Evolutionary conservation across 2,888 invertebrate species (phyloP), one percentile per base, ranked within the genome.

Genomic region (Drosophila formosana): DNA sequence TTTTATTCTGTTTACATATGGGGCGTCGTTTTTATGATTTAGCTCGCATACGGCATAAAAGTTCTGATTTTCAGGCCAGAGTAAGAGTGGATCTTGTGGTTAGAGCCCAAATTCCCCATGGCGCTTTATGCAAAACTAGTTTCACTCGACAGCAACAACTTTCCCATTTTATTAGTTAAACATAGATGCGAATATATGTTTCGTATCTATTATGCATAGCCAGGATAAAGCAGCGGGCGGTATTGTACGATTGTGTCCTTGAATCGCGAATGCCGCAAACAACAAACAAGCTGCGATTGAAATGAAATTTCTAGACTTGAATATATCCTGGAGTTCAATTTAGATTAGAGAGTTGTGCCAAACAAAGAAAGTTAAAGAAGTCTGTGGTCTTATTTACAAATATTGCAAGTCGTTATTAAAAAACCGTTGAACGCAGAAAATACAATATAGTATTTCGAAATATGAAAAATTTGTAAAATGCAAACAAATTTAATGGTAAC

Each of bases 1-100:
- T 56, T 57, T 65, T 66, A 75, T 60, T 13, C 8, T 32, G 37
- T 53, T 55, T 75, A 63, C 75, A 75, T 53, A 46, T 72, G 75
- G 25, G 9, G 34, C 67, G 72, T 60, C 61, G 43, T 68, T 64
- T 66, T 68, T 62, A 72, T 65, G 53, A 43, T 30, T 28, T 32
- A 37, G 30, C 18, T 8, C 30, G 53, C 49, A 23, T 11, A 23
- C 3, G 18, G 50, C 50, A 66, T 66, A 50, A 61, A 61, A 67
- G 47, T 57, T 64, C 37, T n/a, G 75, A 75, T 75, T 75, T 57
- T 46, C 28, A 25, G n/a, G 43, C 13, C 23, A 26, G 28, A 25
- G 50, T 50, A 50, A 37, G 63, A 43, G 37, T 58, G 53, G 23
- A 47, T 30, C 47, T 47, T 34, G 30, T 45, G 34, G 43, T 34